Conservation (phyloP, 2,113 vertebrate species). For the Aramus guarauna region DNA sequence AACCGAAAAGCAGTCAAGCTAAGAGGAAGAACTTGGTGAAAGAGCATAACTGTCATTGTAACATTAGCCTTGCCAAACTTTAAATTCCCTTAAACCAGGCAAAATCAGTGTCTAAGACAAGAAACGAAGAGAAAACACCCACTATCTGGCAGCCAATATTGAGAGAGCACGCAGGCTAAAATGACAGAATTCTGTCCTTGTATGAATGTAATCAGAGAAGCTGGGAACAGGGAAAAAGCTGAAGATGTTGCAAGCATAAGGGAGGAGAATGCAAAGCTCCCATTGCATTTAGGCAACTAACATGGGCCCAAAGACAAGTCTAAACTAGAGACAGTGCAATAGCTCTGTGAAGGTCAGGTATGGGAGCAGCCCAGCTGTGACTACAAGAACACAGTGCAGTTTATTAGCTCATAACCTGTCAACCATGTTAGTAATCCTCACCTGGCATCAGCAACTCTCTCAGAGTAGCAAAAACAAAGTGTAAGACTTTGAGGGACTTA, state of each 20-base stretch:
- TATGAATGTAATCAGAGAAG: not conserved
- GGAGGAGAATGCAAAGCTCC: not conserved
- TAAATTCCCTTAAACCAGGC: not conserved
- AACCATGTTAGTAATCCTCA: not conserved
- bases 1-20: constrained; percentile 20
- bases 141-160: not conserved
- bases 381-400: not conserved
- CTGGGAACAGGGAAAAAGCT: not conserved
- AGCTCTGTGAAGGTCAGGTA: not conserved
- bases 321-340: not conserved
- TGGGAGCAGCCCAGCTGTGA: not conserved
- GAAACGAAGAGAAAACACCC: not conserved
- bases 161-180: not conserved
- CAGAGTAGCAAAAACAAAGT: not conserved
- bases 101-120: not conserved
- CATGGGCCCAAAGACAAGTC: not conserved
- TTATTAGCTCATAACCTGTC: not conserved
- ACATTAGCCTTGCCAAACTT: not conserved
- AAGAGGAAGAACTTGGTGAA: not conserved
- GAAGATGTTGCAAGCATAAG: not conserved
- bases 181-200: not conserved
- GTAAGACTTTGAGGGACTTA: not conserved
- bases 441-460: not conserved
- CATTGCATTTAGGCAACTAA: not conserved
- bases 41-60: not conserved